Base-by-base conservation (phyloP, 2,113 vertebrate genomes). In the human region DNA sequence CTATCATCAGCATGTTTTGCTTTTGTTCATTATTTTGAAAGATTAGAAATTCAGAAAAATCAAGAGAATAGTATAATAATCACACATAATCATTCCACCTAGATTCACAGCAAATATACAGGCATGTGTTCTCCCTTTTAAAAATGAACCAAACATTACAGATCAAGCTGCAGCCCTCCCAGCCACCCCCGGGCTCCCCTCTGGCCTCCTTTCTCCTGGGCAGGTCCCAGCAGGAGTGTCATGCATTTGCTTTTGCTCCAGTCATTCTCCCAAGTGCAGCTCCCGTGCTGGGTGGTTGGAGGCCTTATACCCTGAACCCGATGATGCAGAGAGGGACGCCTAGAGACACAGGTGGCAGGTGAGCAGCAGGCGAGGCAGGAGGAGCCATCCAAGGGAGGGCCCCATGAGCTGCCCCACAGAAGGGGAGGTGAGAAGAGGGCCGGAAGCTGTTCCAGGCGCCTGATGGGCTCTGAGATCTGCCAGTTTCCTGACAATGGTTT, bases 21-120 rank as follows among this genome's bases (percentile, higher is more conserved):
- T 90, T 72, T 85, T 35, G 27, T 40, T 52, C 40, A 30, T 84
- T 82, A 72, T 91, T 91, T 40, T 13, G 59, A 97, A 79, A 83
- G 40, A 38, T 81, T 88, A 70, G 95, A 81, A 90, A 70, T 48
- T 80, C 57, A 80, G 68, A 50, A 89, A 92, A 83, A 59, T 64
- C 25, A 83, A 80, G 95, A 88, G 50, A 45, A 48, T 17, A 30
- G 12, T 8, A 25, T 55, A 66, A 57, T 61, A 45, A 68, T 72
- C 38, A 48, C 52, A 72, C 35, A 3, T 11, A 76, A 64, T 73
- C 79, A 66, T 20, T 20, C 16, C 9, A 45, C 17, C 50, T 23
- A 59, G 68, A 75, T 79, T 40, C 78, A 64, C 4, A 82, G 23
- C 27, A 57, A 82, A 30, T 76, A 92, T 64, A 64, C 27, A 32